Percentiles rank a stretch among this genome's conserved stretches.
These are phyloP conservation scores for Xiphorhynchus erythropygius DNA, from an alignment of 2,797 vertebrate genomes.

Conservation along the genomic window DNA sequence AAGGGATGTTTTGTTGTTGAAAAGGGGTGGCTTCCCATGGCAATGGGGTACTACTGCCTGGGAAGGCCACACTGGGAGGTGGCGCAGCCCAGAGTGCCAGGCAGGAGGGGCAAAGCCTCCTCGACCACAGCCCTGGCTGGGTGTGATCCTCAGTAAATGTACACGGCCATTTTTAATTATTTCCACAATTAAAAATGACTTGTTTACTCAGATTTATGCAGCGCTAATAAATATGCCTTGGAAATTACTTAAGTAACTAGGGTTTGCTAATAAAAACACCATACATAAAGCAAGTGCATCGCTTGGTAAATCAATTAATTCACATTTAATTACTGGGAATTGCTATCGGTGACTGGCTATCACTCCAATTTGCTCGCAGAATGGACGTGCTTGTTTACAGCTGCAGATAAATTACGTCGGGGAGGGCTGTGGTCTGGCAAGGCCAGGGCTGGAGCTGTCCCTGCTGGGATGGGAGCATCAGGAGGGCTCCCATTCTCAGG, in stretches of 20 bases:
- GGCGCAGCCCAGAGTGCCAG: neutral
- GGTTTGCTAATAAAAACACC: constrained; percentile 3
- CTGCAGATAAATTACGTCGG: neutral
- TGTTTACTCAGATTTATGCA: constrained; percentile 70
- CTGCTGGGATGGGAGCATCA: neutral
- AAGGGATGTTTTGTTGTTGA: neutral
- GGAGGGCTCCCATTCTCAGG: neutral
- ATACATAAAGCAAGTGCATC: neutral
- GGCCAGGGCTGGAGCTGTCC: neutral
- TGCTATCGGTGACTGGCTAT: neutral
- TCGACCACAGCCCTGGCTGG: neutral
- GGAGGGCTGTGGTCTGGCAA: neutral
- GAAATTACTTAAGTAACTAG: constrained; percentile 62
- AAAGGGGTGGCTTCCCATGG: too few relatives aligned
- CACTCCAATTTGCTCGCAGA: neutral
- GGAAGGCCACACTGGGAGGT: fast-evolving
- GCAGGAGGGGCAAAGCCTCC: neutral
- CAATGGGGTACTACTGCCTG: fast-evolving
- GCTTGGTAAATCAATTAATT: constrained; percentile 30
- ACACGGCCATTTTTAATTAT: neutral
- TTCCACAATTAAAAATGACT: constrained; percentile 56
- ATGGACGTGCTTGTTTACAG: neutral
- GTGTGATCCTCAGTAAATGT: neutral
- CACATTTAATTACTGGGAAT: constrained; percentile 8
- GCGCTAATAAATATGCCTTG: constrained; percentile 40